Evolutionary conservation across 1,140 invertebrate species (phyloP).

Genomic region (Cyphomyrmex costatus): DNA sequence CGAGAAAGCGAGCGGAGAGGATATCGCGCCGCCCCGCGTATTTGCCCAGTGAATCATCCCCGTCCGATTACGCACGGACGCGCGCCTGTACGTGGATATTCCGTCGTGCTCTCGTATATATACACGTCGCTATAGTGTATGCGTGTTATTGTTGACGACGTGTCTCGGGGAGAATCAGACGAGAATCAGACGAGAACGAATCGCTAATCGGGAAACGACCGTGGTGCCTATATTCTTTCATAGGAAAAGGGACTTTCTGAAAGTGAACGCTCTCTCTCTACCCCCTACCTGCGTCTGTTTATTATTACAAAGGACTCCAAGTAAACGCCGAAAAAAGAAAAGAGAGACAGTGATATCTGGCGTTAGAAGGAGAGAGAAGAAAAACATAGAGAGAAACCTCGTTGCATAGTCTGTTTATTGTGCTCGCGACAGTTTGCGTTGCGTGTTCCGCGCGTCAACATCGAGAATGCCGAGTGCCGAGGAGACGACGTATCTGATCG

Average conservation of each 20-base stretch:
- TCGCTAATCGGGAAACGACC: constrained; percentile 22
- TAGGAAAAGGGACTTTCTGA: not conserved
- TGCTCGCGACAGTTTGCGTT: constrained; percentile 25
- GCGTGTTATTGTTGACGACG: constrained; percentile 55
- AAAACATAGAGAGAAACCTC: not conserved
- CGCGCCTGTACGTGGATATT: constrained; percentile 54
- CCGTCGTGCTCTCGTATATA: too few relatives aligned
- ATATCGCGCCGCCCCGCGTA: constrained; percentile 66
- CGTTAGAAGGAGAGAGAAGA: not conserved
- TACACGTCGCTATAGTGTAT: not conserved
- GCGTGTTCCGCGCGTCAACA: not conserved
- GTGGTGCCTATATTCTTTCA: not conserved
- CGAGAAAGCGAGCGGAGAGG: constrained; percentile 58
- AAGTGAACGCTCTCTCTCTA: not conserved
- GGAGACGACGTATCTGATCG: constrained; percentile 84
- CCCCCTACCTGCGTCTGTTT: too few relatives aligned
- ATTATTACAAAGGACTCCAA: not conserved
- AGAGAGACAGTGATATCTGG: not conserved
- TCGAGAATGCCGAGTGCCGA: constrained; percentile 84
- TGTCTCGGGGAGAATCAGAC: constrained; percentile 30
- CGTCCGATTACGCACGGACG: constrained; percentile 67
- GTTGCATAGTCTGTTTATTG: not conserved
- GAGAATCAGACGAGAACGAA: not conserved
- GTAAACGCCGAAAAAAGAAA: constrained; percentile 42
- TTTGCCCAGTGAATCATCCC: constrained; percentile 76